Conservation (phyloP, 2,113 vertebrate genomes). For the Heloderma charlesbogerti region DNA sequence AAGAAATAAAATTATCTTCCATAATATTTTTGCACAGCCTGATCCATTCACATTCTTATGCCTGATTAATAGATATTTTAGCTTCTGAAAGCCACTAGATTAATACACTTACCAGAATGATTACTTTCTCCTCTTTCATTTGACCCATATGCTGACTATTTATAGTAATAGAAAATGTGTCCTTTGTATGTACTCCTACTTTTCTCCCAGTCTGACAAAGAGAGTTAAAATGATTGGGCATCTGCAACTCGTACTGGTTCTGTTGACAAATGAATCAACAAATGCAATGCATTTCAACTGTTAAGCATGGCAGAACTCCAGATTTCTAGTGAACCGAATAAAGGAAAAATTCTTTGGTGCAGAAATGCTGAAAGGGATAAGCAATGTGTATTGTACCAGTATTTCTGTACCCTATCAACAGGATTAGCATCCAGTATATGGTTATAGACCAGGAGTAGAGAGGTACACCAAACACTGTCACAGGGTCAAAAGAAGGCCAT, state of each 20-base stretch:
- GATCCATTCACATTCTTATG: background rate
- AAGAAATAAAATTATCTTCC: background rate
- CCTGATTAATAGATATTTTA: background rate
- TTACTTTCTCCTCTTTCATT: background rate
- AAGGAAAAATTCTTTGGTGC: background rate
- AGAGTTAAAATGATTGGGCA: rapidly evolving
- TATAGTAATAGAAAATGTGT: background rate
- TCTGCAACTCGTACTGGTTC: constrained; percentile 6
- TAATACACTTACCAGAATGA: background rate
- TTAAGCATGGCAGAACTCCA: background rate
- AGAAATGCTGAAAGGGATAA: constrained; percentile 14
- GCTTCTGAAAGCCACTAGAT: background rate
- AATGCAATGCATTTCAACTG: constrained; percentile 17
- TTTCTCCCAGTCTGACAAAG: background rate
- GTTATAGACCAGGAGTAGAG: background rate
- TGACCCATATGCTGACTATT: background rate
- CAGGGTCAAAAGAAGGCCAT: constrained; percentile 15
- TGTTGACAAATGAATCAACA: constrained; percentile 26
- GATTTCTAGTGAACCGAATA: background rate
- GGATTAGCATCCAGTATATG: background rate
- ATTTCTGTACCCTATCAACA: constrained; percentile 18
- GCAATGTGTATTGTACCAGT: background rate
- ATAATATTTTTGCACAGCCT: background rate
- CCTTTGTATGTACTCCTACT: background rate
- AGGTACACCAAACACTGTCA: background rate